These are phyloP conservation scores for Diaperis boleti DNA, from an alignment of 2,888 invertebrate species.

Conservation along the genomic window DNA sequence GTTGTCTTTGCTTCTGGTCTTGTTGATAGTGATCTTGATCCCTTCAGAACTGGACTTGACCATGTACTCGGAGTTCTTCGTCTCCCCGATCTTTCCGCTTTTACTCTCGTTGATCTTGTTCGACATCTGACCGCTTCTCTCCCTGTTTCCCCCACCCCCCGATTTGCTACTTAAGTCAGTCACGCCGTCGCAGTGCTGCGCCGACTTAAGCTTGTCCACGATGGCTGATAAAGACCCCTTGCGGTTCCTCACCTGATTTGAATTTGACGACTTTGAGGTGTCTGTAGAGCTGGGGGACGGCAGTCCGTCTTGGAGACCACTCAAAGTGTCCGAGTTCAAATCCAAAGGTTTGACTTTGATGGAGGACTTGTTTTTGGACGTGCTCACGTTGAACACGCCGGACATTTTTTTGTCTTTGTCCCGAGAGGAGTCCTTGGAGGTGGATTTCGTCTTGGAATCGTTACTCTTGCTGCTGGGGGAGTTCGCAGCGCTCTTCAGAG, in stretches of 20 bases:
- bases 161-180: constrained; percentile 68
- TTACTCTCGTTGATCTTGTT: constrained; percentile 56
- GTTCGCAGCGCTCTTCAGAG: constrained; percentile 83
- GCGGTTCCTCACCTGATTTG: constrained; percentile 74
- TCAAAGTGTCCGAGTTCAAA: constrained; percentile 60
- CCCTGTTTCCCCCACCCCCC: constrained; percentile 58
- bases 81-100: constrained; percentile 62
- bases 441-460: constrained; percentile 68
- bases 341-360: constrained; percentile 78
- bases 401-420: constrained; percentile 57
- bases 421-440: constrained; percentile 65
- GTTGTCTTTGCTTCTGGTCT: constrained; percentile 82
- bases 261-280: constrained; percentile 71
- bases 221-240: constrained; percentile 86
- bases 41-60: constrained; percentile 91
- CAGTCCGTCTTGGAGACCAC: constrained; percentile 60
- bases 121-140: constrained; percentile 48
- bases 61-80: constrained; percentile 87
- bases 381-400: constrained; percentile 49
- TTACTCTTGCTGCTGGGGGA: constrained; percentile 77
- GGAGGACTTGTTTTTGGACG: constrained; percentile 72
- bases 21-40: constrained; percentile 92
- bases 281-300: constrained; percentile 70
- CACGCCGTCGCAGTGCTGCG: constrained; percentile 76
- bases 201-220: constrained; percentile 83